These are phyloP conservation scores for Corythaixoides concolor DNA, from an alignment of 2,113 vertebrate species.

Conservation along the genomic window DNA sequence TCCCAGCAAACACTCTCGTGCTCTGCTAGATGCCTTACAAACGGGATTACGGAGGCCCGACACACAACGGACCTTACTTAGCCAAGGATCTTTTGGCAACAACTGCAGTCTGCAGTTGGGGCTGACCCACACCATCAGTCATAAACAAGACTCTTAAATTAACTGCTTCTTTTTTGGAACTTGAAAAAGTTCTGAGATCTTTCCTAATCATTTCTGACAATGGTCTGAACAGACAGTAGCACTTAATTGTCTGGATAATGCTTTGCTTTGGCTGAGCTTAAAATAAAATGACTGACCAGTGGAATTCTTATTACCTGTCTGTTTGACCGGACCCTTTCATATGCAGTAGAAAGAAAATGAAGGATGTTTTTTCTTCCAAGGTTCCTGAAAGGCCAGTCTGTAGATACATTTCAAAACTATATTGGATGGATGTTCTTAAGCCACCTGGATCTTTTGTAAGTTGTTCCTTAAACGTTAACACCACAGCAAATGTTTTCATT, in stretches of 20 bases:
- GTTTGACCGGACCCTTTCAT: not conserved
- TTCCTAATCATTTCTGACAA: not conserved
- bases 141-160: not conserved
- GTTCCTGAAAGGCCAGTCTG: not conserved
- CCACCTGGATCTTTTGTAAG: not conserved
- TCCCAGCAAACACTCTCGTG: not conserved
- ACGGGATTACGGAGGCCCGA: no score
- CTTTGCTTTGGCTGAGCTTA: constrained; percentile 2
- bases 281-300: not conserved
- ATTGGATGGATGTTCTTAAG: not conserved
- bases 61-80: no score
- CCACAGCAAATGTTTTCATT: not conserved
- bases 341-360: not conserved
- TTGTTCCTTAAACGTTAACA: not conserved
- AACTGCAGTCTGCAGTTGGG: not conserved
- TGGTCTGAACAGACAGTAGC: not conserved
- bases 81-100: not conserved
- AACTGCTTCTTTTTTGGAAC: not conserved
- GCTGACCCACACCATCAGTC: not conserved
- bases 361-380: not conserved
- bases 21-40: not conserved
- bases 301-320: not conserved
- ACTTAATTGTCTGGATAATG: not conserved
- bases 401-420: not conserved
- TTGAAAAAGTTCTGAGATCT: not conserved